phyloP scores from a whole-genome alignment of 2,797 vertebrate species.

The Neosilurus mollespiculum region DNA sequence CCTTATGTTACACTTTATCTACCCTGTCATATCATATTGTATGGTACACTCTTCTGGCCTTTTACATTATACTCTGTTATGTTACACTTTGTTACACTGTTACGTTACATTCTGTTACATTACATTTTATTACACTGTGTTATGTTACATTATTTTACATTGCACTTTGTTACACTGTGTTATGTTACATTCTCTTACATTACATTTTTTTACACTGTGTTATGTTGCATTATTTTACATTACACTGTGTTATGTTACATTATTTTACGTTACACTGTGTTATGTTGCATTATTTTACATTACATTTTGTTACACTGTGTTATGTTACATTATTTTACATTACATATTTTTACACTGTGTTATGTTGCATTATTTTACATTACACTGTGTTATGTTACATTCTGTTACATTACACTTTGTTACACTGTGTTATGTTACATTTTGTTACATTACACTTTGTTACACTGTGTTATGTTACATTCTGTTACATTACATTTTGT shows the following conservation, averaged over 20 bases:
- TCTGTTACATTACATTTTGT: neutral
- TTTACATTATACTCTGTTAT: too few species aligned
- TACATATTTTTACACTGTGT: neutral
- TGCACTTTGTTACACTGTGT: too few species aligned
- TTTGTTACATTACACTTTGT: neutral
- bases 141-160: neutral
- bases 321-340: too few species aligned
- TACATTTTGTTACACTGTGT: too few species aligned
- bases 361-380: neutral
- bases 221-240: neutral
- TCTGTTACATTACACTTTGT: neutral
- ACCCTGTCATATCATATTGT: too few species aligned
- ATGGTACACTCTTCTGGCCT: too few species aligned
- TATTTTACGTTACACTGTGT: too few species aligned
- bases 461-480: neutral
- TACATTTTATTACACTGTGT: neutral
- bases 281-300: too few species aligned
- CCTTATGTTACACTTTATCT: neutral
- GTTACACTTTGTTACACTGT: too few species aligned
- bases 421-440: neutral
- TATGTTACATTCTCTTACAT: too few species aligned
- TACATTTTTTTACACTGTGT: neutral
- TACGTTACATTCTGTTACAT: too few species aligned
- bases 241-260: neutral
- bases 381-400: too few species aligned